Percentiles rank a stretch among this genome's conserved stretches.
Evolutionary conservation across 1,140 invertebrate species (phyloP).

Genomic region (Aphaenogaster ashmeadi): DNA sequence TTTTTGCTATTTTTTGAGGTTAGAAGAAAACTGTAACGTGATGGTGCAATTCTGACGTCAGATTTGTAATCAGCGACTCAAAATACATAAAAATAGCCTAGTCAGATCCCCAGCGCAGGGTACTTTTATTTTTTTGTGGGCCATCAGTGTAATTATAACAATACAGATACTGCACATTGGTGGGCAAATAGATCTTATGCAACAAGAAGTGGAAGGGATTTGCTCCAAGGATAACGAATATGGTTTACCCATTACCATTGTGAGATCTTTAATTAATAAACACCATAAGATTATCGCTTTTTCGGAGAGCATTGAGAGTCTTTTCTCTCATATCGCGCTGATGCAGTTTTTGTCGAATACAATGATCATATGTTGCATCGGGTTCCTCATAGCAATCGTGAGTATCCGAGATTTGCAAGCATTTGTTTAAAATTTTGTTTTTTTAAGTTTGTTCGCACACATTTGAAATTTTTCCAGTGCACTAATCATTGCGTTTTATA

Average conservation of each 20-base stretch:
- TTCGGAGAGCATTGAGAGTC: slow-evolving; percentile 48
- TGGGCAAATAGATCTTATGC: slow-evolving; percentile 68
- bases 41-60: no score
- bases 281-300: slow-evolving; percentile 62
- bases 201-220: slow-evolving; percentile 12
- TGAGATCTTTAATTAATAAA: slow-evolving; percentile 30
- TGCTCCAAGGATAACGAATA: not conserved
- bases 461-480: not conserved
- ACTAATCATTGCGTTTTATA: not conserved
- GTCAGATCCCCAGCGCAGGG: no score
- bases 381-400: slow-evolving; percentile 63
- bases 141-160: not conserved
- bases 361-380: slow-evolving; percentile 64
- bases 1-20: no score
- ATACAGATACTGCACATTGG: slow-evolving; percentile 67
- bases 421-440: not conserved
- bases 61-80: no score
- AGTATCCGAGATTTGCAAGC: slow-evolving; percentile 19
- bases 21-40: no score
- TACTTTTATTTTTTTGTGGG: no score
- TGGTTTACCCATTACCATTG: not conserved
- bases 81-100: no score
- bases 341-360: slow-evolving; percentile 69
- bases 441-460: not conserved
- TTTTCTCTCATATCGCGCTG: slow-evolving; percentile 59